Percentiles rank a stretch among this genome's conserved stretches.
Conservation (phyloP, 1,140 invertebrate species). For the Apis mellifera region Amel_HAv3.1 CM009940.2:4463001-4463500, state of each 20-base stretch:
- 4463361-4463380: too few species aligned
- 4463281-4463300: background rate
- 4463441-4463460: too few species aligned
- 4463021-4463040: constrained; percentile 39
- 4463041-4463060: constrained; percentile 2
- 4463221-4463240: background rate
- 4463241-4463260: background rate
- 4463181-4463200: constrained; percentile 17
- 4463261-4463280: background rate
- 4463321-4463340: too few species aligned
- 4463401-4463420: too few species aligned
- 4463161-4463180: background rate
- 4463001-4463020: constrained; percentile 12
- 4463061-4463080: too few species aligned
- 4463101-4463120: background rate
- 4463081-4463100: background rate
- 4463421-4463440: too few species aligned
- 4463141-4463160: constrained; percentile 1
- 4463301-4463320: background rate
- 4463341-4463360: too few species aligned
- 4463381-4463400: too few species aligned
- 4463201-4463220: background rate
- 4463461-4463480: background rate
- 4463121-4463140: constrained; percentile 12
- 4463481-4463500: background rate